Evolutionary conservation across 2,888 invertebrate species (phyloP).

Genomic region (Argyresthia goedartella): DNA sequence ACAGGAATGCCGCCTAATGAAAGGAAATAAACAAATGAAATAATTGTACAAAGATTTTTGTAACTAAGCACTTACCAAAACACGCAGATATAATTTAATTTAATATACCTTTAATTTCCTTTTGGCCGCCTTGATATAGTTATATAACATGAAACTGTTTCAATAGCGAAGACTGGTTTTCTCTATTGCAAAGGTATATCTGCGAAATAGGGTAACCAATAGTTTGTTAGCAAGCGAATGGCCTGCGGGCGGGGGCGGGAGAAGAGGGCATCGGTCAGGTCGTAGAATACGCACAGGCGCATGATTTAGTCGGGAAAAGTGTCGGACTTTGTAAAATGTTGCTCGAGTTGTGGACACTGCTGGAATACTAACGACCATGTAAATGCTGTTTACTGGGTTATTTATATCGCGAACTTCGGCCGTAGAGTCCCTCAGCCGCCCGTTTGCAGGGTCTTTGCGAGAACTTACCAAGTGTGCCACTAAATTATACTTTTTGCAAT

Average conservation of each 20-base stretch:
- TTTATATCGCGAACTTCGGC: slow-evolving; percentile 3
- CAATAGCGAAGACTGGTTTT: too few species aligned
- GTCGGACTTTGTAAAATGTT: slow-evolving; percentile 14
- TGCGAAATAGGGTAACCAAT: too few species aligned
- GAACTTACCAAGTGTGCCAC: neutral
- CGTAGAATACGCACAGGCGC: slow-evolving; percentile 10
- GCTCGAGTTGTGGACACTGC: slow-evolving; percentile 9
- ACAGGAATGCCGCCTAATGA: too few species aligned
- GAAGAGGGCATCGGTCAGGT: slow-evolving; percentile 12
- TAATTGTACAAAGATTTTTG: too few species aligned
- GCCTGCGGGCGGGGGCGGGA: neutral
- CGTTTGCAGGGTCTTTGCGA: neutral
- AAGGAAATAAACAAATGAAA: too few species aligned
- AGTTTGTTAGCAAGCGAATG: neutral
- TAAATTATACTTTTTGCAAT: slow-evolving; percentile 1
- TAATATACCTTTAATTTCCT: too few species aligned
- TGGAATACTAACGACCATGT: slow-evolving; percentile 13
- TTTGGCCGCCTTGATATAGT: too few species aligned
- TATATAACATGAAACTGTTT: too few species aligned
- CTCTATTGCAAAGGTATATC: too few species aligned
- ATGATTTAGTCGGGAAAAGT: slow-evolving; percentile 16
- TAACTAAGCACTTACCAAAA: too few species aligned
- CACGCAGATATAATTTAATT: too few species aligned
- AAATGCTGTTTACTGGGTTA: slow-evolving; percentile 6
- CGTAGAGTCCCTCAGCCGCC: slow-evolving; percentile 1